Conservation (phyloP, 2,113 vertebrate species). For the Podocnemis expansa region DNA sequence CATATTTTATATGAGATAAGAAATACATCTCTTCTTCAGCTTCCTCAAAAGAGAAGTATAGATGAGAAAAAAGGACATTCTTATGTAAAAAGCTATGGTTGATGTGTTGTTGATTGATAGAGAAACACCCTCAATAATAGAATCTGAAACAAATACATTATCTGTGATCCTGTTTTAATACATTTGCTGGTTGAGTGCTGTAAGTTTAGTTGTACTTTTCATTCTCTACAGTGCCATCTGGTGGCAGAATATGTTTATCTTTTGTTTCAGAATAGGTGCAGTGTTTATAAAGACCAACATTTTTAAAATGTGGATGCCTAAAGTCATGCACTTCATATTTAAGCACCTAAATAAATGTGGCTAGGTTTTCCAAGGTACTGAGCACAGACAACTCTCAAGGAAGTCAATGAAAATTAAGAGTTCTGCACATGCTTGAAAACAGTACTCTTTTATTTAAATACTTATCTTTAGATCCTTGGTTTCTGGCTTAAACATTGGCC, state of each 20-base stretch:
- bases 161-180: neutral
- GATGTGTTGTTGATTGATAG: neutral
- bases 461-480: neutral
- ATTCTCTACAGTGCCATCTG: neutral
- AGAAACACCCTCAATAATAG: neutral
- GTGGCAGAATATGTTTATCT: neutral
- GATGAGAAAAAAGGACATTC: fast-evolving
- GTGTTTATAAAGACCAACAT: fast-evolving
- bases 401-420: neutral
- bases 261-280: neutral
- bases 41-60: neutral
- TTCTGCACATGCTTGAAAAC: neutral
- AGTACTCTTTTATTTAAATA: neutral
- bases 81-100: fast-evolving
- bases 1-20: fast-evolving
- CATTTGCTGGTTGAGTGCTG: neutral
- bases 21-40: neutral
- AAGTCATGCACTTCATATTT: fast-evolving
- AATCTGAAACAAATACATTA: neutral
- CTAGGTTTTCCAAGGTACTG: neutral
- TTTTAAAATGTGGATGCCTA: fast-evolving
- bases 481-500: neutral
- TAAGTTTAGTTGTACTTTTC: neutral
- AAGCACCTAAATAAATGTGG: neutral
- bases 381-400: neutral